These are phyloP conservation scores for Arctocebus calabarensis DNA, from an alignment of 2,797 vertebrate species.

Conservation along the genomic window DNA sequence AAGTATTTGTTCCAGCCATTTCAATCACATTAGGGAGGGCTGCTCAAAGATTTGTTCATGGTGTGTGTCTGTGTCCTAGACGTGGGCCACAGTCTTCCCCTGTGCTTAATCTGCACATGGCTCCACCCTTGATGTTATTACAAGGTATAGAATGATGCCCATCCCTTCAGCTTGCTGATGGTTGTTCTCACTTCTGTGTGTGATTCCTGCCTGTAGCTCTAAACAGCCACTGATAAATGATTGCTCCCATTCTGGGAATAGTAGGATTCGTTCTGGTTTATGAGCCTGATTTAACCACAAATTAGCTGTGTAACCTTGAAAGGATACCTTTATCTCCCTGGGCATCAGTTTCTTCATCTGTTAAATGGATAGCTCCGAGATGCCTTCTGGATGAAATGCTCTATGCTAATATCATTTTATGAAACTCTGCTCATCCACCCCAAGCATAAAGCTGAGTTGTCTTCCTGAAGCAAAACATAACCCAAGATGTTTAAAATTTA, in stretches of 20 bases:
- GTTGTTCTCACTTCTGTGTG: background rate
- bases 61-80: background rate
- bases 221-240: background rate
- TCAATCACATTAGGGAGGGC: background rate
- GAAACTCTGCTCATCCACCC: background rate
- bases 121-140: background rate
- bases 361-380: background rate
- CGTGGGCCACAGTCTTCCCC: background rate
- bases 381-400: background rate
- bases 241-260: background rate
- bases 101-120: background rate
- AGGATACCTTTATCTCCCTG: background rate
- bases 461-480: background rate
- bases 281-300: background rate
- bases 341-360: slow-evolving; percentile 1
- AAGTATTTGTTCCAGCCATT: background rate
- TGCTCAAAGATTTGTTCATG: background rate
- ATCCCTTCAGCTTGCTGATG: background rate
- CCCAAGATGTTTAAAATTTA: background rate
- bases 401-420: background rate
- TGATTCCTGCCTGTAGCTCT: background rate
- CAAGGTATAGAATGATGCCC: background rate
- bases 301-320: background rate
- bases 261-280: background rate
- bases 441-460: background rate